Percentiles rank a stretch among this genome's conserved stretches.
phyloP scores from a whole-genome alignment of 1,140 invertebrate species.

The Drosophila cardini region DNA sequence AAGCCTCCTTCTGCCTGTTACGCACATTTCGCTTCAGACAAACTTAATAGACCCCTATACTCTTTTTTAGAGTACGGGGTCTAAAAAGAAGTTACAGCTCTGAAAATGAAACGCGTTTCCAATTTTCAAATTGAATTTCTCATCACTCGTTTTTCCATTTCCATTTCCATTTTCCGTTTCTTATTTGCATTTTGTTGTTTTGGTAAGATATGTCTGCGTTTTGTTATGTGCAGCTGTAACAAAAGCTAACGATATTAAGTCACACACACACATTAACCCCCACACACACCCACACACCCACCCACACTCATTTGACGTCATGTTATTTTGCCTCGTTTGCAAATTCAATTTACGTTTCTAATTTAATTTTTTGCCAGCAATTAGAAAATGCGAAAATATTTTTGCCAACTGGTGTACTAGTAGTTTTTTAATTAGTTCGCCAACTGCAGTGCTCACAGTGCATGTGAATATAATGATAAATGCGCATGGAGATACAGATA shows the following conservation, averaged over 20 bases:
- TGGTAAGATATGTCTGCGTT: conserved; percentile 21
- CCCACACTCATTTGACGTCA: conserved; percentile 63
- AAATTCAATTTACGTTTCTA: conserved; percentile 79
- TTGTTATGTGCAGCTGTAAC: conserved; percentile 40
- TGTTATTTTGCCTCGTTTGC: conserved; percentile 69
- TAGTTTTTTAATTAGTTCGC: conserved; percentile 75
- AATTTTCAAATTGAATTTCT: conserved; percentile 76
- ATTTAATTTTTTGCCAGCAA: conserved; percentile 66
- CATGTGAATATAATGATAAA: conserved; percentile 40
- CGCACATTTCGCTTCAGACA: too few species aligned
- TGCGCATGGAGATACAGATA: conserved; percentile 1
- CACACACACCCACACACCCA: conserved; percentile 3
- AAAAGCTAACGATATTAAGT: conserved; percentile 61
- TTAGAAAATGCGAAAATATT: conserved; percentile 77
- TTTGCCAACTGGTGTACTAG: conserved; percentile 53
- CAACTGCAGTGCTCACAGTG: conserved; percentile 22
- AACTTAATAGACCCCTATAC: too few species aligned
- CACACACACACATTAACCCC: conserved; percentile 37
- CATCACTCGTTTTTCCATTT: conserved; percentile 10
- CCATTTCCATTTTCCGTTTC: conserved; percentile 32
- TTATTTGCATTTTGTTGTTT: conserved; percentile 26
- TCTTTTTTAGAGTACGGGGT: too few species aligned
- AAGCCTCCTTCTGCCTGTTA: too few species aligned
- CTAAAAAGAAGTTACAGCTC: too few species aligned
- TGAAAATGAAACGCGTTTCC: conserved; percentile 50